Percentiles rank a stretch among this genome's conserved stretches.
Conservation (phyloP, 2,888 invertebrate species). For the Lordiphosa andalusiaca region DNA sequence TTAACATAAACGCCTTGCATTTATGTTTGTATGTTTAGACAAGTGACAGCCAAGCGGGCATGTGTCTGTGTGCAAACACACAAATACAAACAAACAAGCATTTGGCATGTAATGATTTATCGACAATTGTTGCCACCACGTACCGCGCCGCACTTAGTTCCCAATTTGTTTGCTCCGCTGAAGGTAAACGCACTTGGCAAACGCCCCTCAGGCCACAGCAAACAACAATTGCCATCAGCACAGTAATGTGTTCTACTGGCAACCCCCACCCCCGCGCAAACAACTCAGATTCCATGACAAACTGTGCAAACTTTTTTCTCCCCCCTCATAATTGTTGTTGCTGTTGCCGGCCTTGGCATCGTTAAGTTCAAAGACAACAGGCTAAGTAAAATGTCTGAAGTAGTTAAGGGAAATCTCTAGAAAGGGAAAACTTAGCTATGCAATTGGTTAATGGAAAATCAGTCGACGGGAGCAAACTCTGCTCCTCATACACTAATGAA, state of each 20-base stretch:
- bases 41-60: slow-evolving; percentile 44
- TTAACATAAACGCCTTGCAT: slow-evolving; percentile 63
- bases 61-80: slow-evolving; percentile 35
- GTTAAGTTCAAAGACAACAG: slow-evolving; percentile 9
- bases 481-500: too few relatives aligned
- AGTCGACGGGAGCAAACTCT: too few relatives aligned
- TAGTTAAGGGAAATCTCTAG: too few relatives aligned
- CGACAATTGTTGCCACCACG: slow-evolving; percentile 51
- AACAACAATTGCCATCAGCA: slow-evolving; percentile 16
- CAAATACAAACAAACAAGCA: slow-evolving; percentile 33
- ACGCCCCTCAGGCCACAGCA: slow-evolving; percentile 14
- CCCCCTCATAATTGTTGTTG: too few relatives aligned
- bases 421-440: too few relatives aligned
- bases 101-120: slow-evolving; percentile 69
- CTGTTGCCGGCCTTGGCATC: slow-evolving; percentile 1
- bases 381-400: too few relatives aligned
- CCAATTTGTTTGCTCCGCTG: slow-evolving; percentile 50
- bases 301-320: not conserved
- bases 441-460: too few relatives aligned
- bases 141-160: slow-evolving; percentile 44
- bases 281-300: slow-evolving; percentile 12
- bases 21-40: slow-evolving; percentile 73
- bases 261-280: not conserved
- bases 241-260: slow-evolving; percentile 10
- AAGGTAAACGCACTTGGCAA: slow-evolving; percentile 48